Evolutionary conservation across 2,113 vertebrate genomes (phyloP), one percentile per base, ranked within the genome.

Genomic region (Anguilla japonica): DNA sequence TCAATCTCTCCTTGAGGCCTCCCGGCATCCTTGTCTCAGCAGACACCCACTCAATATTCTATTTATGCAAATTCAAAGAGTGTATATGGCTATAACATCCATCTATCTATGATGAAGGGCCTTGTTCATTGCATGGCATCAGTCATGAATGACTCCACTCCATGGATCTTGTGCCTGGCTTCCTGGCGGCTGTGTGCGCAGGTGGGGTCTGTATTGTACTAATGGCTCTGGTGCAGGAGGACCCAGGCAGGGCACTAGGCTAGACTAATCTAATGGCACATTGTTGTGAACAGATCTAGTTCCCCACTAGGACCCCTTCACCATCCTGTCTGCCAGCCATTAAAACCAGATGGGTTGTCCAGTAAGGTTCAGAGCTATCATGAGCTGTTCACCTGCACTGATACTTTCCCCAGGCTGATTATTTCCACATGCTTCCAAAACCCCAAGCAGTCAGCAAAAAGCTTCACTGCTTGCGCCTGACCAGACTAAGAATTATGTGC

Each of bases 11-110:
- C 79, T 81, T 20, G 40, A 46, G 40, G 41, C 41, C 79, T 41
- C 40, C 46, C 34, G 29, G 26, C 53, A 34, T 57, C 53, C 53
- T 50, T 34, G 46, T 34, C 82, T 56, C 53, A 15, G 22, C 79
- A 81, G 39, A 46, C 41, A 81, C 41, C 18, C 79, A 41, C n/a
- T 75, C 71, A 75, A 75, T 75, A 75, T 75, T 75, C 71, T 75
- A 75, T 75, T 75, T 75, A 75, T 75, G 71, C 71, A 29, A 75
- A 75, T 75, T 34, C 71, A 75, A 75, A 11, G 71, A 75, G 71
- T 34, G 71, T 34, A 75, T 75, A 75, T 75, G 71, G 20, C 71
- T 75, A 34, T 75, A 75, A 1, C 71, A 75, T 75, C n/a, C 71
- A 75, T 75, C 71, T 9, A 75, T 75, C 71, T 75, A 11, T 34